A percentile compares a stretch with the other conserved stretches of the same genome.
phyloP scores from a whole-genome alignment of 2,797 vertebrate species.

The Podarcis lilfordi region DNA sequence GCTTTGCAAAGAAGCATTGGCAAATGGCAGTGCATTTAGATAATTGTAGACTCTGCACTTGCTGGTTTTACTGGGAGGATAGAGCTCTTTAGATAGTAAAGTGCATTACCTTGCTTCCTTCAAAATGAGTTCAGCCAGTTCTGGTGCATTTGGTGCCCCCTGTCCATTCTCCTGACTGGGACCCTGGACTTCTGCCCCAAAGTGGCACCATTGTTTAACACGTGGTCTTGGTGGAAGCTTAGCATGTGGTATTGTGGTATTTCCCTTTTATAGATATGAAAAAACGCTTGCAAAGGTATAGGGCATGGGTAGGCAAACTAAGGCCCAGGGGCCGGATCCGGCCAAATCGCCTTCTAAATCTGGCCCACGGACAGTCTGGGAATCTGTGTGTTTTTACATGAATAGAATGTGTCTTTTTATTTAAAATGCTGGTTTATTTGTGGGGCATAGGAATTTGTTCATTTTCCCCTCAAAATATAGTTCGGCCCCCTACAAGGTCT shows the following conservation, averaged over 20 bases:
- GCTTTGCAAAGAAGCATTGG: background rate
- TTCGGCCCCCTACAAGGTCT: too few relatives aligned
- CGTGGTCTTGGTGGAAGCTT: background rate
- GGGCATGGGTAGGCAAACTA: too few relatives aligned
- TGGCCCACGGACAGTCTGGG: too few relatives aligned
- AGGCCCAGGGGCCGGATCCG: too few relatives aligned
- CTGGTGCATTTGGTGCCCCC: background rate
- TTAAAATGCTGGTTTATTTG: too few relatives aligned
- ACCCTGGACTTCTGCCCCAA: background rate
- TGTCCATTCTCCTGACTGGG: background rate
- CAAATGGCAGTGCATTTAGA: too few relatives aligned
- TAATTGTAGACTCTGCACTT: background rate
- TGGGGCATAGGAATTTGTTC: too few relatives aligned
- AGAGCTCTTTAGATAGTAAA: background rate
- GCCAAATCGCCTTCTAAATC: too few relatives aligned
- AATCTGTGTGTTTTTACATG: too few relatives aligned
- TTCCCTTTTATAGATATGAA: background rate
- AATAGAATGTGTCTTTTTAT: too few relatives aligned
- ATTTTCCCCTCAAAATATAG: too few relatives aligned
- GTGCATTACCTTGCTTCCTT: background rate
- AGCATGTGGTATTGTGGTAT: background rate
- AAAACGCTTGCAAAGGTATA: background rate
- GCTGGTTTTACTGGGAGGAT: background rate
- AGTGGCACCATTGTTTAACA: background rate
- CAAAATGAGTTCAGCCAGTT: background rate